Conservation (phyloP, 2,888 invertebrate genomes). For the Adineta ricciae region DNA sequence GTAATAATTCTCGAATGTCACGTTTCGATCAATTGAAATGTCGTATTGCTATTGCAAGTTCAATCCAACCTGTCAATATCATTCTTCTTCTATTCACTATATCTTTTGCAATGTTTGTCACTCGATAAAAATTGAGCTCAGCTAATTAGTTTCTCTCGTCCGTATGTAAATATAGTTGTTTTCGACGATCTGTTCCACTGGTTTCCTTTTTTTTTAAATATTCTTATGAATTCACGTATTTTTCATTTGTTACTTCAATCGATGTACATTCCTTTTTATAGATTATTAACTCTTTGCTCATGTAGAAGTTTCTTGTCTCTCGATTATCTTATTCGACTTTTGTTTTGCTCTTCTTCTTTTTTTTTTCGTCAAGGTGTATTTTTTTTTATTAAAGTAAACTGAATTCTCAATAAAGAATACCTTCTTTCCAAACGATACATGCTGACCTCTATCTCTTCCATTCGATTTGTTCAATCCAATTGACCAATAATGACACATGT, state of each 20-base stretch:
- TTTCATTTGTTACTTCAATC: neutral
- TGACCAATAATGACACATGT: neutral
- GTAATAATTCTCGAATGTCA: slow-evolving; percentile 21
- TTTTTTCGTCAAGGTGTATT: too few species aligned
- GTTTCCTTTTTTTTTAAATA: neutral
- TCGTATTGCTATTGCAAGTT: slow-evolving; percentile 63
- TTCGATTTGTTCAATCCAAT: neutral
- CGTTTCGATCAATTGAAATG: slow-evolving; percentile 62
- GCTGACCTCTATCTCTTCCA: neutral
- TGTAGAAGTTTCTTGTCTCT: neutral
- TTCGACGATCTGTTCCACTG: neutral
- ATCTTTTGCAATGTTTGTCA: neutral
- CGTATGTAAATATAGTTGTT: too few species aligned
- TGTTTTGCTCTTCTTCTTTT: neutral
- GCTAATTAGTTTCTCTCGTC: neutral
- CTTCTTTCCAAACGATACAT: too few species aligned
- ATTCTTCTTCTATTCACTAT: neutral
- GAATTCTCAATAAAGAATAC: too few species aligned
- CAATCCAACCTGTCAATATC: slow-evolving; percentile 33
- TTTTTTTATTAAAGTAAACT: too few species aligned
- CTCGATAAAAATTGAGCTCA: neutral
- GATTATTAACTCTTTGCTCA: neutral
- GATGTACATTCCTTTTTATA: neutral
- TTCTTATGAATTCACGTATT: neutral
- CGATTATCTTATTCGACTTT: neutral